Evolutionary conservation across 2,888 invertebrate species (phyloP).

Genomic region (Pegoplata infirma): DNA sequence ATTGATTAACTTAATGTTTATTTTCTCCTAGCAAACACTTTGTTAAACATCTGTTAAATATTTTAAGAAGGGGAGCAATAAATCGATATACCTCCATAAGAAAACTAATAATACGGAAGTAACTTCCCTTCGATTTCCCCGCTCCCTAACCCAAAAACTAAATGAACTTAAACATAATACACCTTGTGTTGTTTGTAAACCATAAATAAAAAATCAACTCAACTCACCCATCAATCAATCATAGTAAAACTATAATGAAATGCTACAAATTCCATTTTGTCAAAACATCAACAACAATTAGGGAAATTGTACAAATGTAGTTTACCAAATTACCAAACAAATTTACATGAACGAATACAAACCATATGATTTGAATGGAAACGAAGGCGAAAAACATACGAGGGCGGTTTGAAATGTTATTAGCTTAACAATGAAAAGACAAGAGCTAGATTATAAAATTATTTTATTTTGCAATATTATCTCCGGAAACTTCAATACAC

Average conservation of each 20-base stretch:
- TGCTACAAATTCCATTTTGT: slow-evolving; percentile 76
- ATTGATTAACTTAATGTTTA: too few relatives aligned
- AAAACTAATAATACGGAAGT: slow-evolving; percentile 48
- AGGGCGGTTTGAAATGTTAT: too few relatives aligned
- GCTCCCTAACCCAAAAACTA: background rate
- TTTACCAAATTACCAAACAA: slow-evolving; percentile 42
- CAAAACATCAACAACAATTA: slow-evolving; percentile 76
- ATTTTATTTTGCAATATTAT: too few relatives aligned
- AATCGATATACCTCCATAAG: slow-evolving; percentile 43
- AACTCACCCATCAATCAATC: slow-evolving; percentile 60
- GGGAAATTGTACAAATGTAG: slow-evolving; percentile 44
- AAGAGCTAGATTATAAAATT: too few relatives aligned
- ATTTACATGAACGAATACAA: background rate
- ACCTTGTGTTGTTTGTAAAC: background rate
- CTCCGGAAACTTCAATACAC: too few relatives aligned
- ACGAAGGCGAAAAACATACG: too few relatives aligned
- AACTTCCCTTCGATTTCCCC: slow-evolving; percentile 19
- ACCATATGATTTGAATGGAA: too few relatives aligned
- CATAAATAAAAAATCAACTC: slow-evolving; percentile 31
- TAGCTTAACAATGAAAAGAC: too few relatives aligned
- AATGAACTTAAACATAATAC: background rate
- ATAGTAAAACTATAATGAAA: slow-evolving; percentile 49
- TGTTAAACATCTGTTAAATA: slow-evolving; percentile 54
- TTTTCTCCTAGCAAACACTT: slow-evolving; percentile 13
- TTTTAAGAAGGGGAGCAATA: background rate